Percentiles rank a stretch among this genome's conserved stretches.
These are phyloP conservation scores for Rhagium mordax DNA, from an alignment of 2,888 invertebrate species.

Conservation along the genomic window DNA sequence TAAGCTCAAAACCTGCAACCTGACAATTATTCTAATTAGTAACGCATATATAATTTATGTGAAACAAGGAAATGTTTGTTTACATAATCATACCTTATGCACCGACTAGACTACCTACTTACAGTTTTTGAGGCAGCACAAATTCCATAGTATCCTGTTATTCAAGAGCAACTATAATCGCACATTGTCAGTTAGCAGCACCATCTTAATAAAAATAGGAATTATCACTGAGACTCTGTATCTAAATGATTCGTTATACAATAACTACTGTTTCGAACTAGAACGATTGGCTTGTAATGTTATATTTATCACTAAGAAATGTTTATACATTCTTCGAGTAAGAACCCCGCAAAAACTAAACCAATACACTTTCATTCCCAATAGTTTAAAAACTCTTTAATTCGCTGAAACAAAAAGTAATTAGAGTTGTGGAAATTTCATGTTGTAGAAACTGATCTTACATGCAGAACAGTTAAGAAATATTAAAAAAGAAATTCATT, in stretches of 20 bases:
- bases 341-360: conserved; percentile 13
- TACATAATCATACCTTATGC: background rate
- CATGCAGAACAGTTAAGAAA: background rate
- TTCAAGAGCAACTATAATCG: background rate
- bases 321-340: background rate
- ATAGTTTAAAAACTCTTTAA: background rate
- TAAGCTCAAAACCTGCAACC: no score
- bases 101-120: background rate
- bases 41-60: background rate
- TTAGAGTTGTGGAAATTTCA: conserved; percentile 10
- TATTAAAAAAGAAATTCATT: background rate
- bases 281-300: conserved; percentile 3
- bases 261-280: conserved; percentile 7
- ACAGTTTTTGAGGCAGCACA: conserved; percentile 6
- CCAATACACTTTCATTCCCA: conserved; percentile 23
- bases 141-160: conserved; percentile 20
- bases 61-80: background rate
- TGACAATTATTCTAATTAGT: no score
- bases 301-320: conserved; percentile 8
- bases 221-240: conserved; percentile 15
- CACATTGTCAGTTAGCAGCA: conserved; percentile 22
- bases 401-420: conserved; percentile 18
- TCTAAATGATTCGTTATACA: conserved; percentile 5
- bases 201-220: background rate
- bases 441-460: conserved; percentile 6